Evolutionary conservation across 1,140 invertebrate genomes (phyloP).

Genomic region (Euura lappo): DNA sequence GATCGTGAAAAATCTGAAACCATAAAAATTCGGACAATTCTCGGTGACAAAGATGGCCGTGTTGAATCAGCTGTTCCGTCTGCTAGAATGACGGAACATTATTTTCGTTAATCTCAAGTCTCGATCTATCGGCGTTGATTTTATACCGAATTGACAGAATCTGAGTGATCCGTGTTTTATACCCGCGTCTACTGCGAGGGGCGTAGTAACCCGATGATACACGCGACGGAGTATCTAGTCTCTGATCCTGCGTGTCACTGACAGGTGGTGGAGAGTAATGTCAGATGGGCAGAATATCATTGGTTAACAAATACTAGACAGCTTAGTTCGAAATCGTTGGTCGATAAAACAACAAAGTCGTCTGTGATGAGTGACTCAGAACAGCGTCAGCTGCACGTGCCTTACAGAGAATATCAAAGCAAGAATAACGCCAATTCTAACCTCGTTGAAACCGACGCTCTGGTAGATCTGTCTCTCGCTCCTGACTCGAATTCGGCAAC

Average conservation of each 20-base stretch:
- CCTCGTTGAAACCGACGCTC: slow-evolving; percentile 49
- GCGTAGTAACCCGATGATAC: no score
- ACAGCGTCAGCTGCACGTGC: slow-evolving; percentile 58
- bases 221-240: no score
- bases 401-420: slow-evolving; percentile 58
- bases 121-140: background rate
- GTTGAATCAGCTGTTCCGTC: slow-evolving; percentile 6
- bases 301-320: slow-evolving; percentile 8
- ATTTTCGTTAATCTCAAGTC: background rate
- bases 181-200: background rate
- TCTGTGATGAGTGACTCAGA: slow-evolving; percentile 61
- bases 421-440: slow-evolving; percentile 49
- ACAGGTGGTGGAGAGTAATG: slow-evolving; percentile 41
- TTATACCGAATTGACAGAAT: background rate
- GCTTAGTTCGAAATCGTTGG: slow-evolving; percentile 27
- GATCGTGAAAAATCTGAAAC: no score
- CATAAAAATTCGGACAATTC: no score
- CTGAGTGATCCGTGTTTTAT: background rate
- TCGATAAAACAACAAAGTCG: slow-evolving; percentile 26
- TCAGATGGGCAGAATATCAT: slow-evolving; percentile 19
- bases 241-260: slow-evolving; percentile 35
- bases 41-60: background rate
- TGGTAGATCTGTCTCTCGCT: slow-evolving; percentile 47
- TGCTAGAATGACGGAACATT: slow-evolving; percentile 5
- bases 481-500: background rate